Conservation (phyloP, 2,888 invertebrate genomes). For the Sialis lutaria region DNA sequence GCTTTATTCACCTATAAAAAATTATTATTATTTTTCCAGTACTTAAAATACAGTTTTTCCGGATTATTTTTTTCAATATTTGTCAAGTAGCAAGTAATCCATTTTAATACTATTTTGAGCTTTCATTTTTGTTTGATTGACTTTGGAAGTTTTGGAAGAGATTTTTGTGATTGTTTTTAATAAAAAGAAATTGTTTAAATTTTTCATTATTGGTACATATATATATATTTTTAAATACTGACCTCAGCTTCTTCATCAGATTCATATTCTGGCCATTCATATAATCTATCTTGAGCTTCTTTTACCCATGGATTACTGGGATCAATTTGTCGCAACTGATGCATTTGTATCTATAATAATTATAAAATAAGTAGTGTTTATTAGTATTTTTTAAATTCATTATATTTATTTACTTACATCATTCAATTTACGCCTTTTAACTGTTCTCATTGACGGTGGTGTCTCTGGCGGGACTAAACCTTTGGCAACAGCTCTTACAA, state of each 20-base stretch:
- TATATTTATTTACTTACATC: slow-evolving; percentile 21
- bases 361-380: background rate
- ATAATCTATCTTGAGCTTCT: slow-evolving; percentile 29
- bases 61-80: too few relatives aligned
- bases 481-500: slow-evolving; percentile 40
- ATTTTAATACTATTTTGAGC: too few relatives aligned
- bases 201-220: background rate
- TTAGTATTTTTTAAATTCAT: background rate
- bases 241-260: slow-evolving; percentile 30
- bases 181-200: background rate
- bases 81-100: too few relatives aligned
- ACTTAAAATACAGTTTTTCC: too few relatives aligned
- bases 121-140: too few relatives aligned
- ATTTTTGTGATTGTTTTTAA: too few relatives aligned
- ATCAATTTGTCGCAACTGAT: slow-evolving; percentile 17
- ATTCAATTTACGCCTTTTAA: slow-evolving; percentile 25
- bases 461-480: slow-evolving; percentile 38
- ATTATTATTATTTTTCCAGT: background rate
- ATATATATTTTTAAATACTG: slow-evolving; percentile 12
- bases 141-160: too few relatives aligned
- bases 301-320: slow-evolving; percentile 33
- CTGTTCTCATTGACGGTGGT: slow-evolving; percentile 36
- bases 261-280: slow-evolving; percentile 44
- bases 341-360: background rate
- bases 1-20: slow-evolving; percentile 16